Evolutionary conservation across 1,140 invertebrate genomes (phyloP), one percentile per base, ranked within the genome.

Genomic region (Sipha flava): DNA sequence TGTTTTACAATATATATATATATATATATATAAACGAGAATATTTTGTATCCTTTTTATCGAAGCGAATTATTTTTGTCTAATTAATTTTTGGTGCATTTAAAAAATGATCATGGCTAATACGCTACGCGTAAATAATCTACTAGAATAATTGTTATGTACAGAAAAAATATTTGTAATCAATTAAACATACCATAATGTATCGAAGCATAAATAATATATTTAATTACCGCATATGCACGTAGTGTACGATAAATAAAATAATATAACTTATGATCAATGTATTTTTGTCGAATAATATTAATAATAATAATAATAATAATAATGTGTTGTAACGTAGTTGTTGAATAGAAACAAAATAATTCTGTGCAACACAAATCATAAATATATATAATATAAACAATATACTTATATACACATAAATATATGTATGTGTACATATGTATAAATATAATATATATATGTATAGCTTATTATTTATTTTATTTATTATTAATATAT

Each of bases 71-170:
- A 49, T 52, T 75, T 54, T 77, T 57, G 23, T 54, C 49, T 59
- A 77, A 77, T 59, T 26, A 64, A 77, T 77, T 26, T 40, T 77
- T 57, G 73, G 73, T 77, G 73, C 73, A 40, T 59, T 59, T n/a
- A 43, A 77, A 75, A 59, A 59, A 77, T 43, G 73, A 43, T 77
- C 52, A 52, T 59, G 59, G 52, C 34, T 40, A 43, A 59, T 37
- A 37, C 45, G 52, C 52, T 77, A 77, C 16, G 21, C n/a, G 16
- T 40, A 57, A 57, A 40, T 77, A 23, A 40, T 57, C 49, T 77
- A 70, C 40, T 29, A n/a, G 66, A 47, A 29, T 45, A 70, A 70
- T 47, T 70, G 29, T 10, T 70, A 70, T 70, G 7, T 70, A 70
- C 40, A 70, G 18, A 70, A 45, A 70, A 66, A 45, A 68, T 29